Percentiles rank a stretch among this genome's conserved stretches.
phyloP scores from a whole-genome alignment of 23 tunicate genomes.

The Trididemnum miniatum region DNA sequence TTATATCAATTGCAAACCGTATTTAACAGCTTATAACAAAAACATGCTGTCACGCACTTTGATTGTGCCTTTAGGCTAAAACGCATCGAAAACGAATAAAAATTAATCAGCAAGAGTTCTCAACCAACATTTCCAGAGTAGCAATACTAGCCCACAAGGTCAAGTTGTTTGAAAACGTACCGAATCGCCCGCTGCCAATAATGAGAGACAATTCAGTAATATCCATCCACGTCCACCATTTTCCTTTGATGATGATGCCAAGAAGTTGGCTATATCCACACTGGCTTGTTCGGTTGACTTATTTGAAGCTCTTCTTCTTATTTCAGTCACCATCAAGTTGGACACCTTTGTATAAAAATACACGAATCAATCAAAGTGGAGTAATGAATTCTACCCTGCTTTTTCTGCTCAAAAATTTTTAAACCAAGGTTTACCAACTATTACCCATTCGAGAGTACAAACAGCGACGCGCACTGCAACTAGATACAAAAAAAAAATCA shows the following conservation, averaged over 20 bases:
- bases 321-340: slow-evolving; percentile 72
- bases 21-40: too few relatives aligned
- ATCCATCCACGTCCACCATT: slow-evolving; percentile 54
- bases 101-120: background rate
- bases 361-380: too few relatives aligned
- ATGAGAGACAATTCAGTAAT: slow-evolving; percentile 49
- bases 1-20: too few relatives aligned
- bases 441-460: too few relatives aligned
- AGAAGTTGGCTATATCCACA: slow-evolving; percentile 68
- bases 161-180: slow-evolving; percentile 7
- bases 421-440: too few relatives aligned
- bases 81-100: too few relatives aligned
- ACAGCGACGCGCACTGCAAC: too few relatives aligned
- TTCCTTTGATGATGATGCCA: slow-evolving; percentile 39
- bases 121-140: background rate
- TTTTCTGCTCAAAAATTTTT: too few relatives aligned
- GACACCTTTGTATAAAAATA: too few relatives aligned
- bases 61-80: too few relatives aligned
- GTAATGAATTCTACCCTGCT: too few relatives aligned
- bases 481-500: too few relatives aligned
- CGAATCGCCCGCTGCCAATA: slow-evolving; percentile 68
- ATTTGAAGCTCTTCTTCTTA: slow-evolving; percentile 72
- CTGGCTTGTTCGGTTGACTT: slow-evolving; percentile 84
- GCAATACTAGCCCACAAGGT: background rate
- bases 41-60: background rate